Evolutionary conservation across 2,113 vertebrate species (phyloP), one percentile per base, ranked within the genome.

Genomic region (Labrus mixtus): DNA sequence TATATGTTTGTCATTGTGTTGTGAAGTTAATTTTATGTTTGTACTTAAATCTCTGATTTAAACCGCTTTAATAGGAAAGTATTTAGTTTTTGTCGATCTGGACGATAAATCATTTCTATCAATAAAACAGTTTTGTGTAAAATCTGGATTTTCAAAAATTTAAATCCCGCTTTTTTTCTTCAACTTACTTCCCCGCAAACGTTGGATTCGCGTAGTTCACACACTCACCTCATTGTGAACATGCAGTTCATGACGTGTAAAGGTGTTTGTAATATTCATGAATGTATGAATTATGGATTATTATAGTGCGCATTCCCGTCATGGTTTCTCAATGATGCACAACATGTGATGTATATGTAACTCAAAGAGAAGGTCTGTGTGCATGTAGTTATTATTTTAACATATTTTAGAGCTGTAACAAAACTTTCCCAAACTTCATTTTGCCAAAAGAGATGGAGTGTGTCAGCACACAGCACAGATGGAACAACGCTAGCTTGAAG

Each of bases 401-500:
- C 25, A 41, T 9, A 41, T 41, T 41, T 41, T 41, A 41, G 11
- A 41, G 39, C 37, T 48, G n/a, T 46, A 37, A 7, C 10, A 65
- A 59, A 57, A 58, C 61, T 50, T 74, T 48, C 19, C 9, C 25
- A 3, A 12, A 73, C 22, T 23, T 46, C 22, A 61, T 3, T 39
- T 46, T 79, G 66, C 54, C 3, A 66, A 37, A 61, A 53, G 25
- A 59, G 46, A 5, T 22, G 43, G 20, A 41, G 53, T 58, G 10
- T n/a, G 57, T 50, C 33, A 60, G 17, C 61, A 37, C 13, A 13
- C 66, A 37, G 22, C 66, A 56, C 37, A 60, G 20, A 73, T 4
- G 64, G 69, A 68, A 50, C 64, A 57, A 63, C 0, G 33, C 51
- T 74, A 63, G 58, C 71, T 74, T 41, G 56, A 25, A 80, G 70